Base-by-base conservation (phyloP, 2,797 vertebrate genomes). In the Sebastes nivosus region DNA sequence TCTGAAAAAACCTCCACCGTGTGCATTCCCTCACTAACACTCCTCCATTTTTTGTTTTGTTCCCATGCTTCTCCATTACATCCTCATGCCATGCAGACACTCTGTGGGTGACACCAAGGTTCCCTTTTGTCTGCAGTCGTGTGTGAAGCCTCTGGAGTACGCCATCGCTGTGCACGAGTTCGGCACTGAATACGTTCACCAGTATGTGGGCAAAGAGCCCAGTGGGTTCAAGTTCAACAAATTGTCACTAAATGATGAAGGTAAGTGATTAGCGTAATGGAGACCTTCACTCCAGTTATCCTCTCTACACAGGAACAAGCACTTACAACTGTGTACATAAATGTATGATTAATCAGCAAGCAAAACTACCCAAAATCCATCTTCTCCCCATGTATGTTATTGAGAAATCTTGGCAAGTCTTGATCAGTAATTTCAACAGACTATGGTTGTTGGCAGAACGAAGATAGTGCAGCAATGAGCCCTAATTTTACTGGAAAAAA, bases 51-150 rank as follows among this genome's bases (percentile, higher is more conserved):
- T 60, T 65, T 68, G n/a, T 73, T 72, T 77, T 58, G 14, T 87
- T 29, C 63, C 71, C 50, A 8, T 68, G 24, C 14, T 73, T 58
- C 46, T 71, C 13, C 74, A 67, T 85, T 57, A 13, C 61, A 74
- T 79, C 74, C 75, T 69, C 68, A 58, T 82, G 36, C 36, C 38
- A 59, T 65, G 13, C 86, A 98, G 97, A 90, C 94, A 98, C 91
- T 97, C 97, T 9, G 94, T 96, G 75, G 97, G 97, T 75, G 96
- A 98, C 93, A 97, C 97, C 54, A 96, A 96, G 91, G 89, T 96
- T 87, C 97, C 97, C 42, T 97, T 98, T 94, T 98, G 97, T 91
- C 94, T 98, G 86, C 97, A 98, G 95, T 98, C 97, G 1, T 98
- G 97, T 20, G 96, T 98, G 89, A 98, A 97, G 93, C 97, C 97